Conservation (phyloP, 2,888 invertebrate species). For the Plebejus melissa region DNA sequence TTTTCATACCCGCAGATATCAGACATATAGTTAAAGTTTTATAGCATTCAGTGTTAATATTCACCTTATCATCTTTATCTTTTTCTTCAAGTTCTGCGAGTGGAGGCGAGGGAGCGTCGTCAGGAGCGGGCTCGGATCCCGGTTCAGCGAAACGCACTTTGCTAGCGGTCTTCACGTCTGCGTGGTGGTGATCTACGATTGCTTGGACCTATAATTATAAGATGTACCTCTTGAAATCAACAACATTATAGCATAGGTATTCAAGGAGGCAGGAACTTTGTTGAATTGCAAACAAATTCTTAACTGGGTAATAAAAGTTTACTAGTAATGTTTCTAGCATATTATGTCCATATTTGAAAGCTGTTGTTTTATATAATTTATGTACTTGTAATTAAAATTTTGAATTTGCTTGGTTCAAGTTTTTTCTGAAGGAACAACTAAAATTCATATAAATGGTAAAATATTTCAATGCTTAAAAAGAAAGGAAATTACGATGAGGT, state of each 20-base stretch:
- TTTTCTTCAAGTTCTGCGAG: constrained; percentile 68
- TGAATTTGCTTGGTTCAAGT: neutral
- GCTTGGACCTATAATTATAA: constrained; percentile 87
- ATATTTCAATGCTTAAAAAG: neutral
- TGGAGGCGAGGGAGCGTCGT: constrained; percentile 71
- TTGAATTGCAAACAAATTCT: constrained; percentile 2
- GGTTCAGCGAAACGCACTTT: constrained; percentile 94
- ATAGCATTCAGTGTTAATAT: constrained; percentile 38
- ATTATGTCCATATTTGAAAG: neutral
- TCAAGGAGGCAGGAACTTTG: neutral
- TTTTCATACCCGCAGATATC: neutral
- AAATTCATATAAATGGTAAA: neutral
- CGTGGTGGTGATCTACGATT: constrained; percentile 94
- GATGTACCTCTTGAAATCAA: neutral
- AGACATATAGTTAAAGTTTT: neutral
- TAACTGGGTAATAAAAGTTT: neutral
- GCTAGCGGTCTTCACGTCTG: constrained; percentile 87
- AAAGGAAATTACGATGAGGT: neutral
- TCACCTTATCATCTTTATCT: constrained; percentile 75
- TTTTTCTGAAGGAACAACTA: neutral
- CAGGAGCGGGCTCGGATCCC: constrained; percentile 53
- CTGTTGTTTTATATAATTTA: neutral
- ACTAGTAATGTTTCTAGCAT: neutral
- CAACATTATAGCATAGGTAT: neutral
- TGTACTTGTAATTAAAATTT: neutral